phyloP scores from a whole-genome alignment of 2,888 invertebrate genomes.

The Pardosa pseudoannulata region DNA sequence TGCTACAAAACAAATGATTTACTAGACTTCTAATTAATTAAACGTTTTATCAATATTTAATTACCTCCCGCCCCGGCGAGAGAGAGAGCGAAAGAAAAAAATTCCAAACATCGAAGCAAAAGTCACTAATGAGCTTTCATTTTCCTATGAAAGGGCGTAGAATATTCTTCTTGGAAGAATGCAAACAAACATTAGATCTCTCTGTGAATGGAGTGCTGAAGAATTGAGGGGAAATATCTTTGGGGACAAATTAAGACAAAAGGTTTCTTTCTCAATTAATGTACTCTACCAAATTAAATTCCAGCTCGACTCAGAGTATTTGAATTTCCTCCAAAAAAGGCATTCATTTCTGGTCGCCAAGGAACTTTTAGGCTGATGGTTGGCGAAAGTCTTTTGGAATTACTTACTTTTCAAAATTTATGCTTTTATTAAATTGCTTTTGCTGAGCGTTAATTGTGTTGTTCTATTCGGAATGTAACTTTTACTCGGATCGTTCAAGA shows the following conservation, averaged over 20 bases:
- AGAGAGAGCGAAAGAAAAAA: background rate
- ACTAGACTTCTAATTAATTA: constrained; percentile 26
- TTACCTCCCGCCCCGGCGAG: background rate
- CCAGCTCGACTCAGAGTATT: background rate
- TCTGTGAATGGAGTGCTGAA: background rate
- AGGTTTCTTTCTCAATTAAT: constrained; percentile 54
- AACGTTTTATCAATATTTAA: constrained; percentile 13
- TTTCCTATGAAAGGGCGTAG: constrained; percentile 34
- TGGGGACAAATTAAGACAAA: constrained; percentile 60
- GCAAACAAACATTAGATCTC: background rate
- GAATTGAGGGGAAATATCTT: constrained; percentile 23
- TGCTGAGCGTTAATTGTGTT: too few relatives aligned
- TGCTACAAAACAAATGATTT: constrained; percentile 11
- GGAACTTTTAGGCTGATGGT: too few relatives aligned
- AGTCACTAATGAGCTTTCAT: constrained; percentile 59
- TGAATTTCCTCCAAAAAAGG: background rate
- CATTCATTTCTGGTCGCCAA: too few relatives aligned
- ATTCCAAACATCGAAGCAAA: constrained; percentile 4
- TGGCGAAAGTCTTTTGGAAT: too few relatives aligned
- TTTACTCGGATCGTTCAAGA: too few relatives aligned
- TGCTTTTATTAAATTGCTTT: too few relatives aligned
- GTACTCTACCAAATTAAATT: constrained; percentile 51
- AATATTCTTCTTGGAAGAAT: constrained; percentile 9
- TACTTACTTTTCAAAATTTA: too few relatives aligned
- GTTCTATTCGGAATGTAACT: too few relatives aligned